A percentile compares a stretch with the other conserved stretches of the same genome.
Evolutionary conservation across 2,888 invertebrate species (phyloP).

Genomic region (Ptychoptera contaminata): DNA sequence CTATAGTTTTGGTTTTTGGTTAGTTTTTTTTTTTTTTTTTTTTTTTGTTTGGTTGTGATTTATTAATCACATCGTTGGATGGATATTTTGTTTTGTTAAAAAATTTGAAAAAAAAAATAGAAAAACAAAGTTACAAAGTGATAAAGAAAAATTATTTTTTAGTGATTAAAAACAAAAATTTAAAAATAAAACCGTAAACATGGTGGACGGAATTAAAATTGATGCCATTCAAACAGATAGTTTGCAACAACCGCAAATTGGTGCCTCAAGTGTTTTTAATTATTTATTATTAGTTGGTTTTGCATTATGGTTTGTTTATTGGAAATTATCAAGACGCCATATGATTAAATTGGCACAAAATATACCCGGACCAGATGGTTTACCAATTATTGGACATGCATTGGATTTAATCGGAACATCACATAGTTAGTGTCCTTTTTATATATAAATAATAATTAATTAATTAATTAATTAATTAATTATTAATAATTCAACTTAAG

Average conservation of each 20-base stretch:
- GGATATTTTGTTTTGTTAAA: background rate
- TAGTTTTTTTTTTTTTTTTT: no score
- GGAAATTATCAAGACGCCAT: constrained; percentile 55
- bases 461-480: no score
- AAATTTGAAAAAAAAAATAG: background rate
- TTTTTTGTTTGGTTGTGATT: background rate
- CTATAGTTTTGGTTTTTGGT: background rate
- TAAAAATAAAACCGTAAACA: constrained; percentile 3
- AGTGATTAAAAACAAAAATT: background rate
- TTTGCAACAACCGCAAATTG: constrained; percentile 11
- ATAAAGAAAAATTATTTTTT: no score
- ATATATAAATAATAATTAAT: background rate
- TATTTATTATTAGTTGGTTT: constrained; percentile 55
- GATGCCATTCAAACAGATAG: no score
- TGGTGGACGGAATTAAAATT: constrained; percentile 1
- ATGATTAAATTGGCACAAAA: constrained; percentile 54
- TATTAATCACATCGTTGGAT: constrained; percentile 4
- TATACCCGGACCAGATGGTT: constrained; percentile 54
- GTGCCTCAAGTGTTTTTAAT: constrained; percentile 53
- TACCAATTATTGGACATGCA: constrained; percentile 60
- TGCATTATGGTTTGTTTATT: constrained; percentile 57
- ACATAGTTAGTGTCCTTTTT: constrained; percentile 35
- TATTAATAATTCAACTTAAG: no score
- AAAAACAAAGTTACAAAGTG: background rate
- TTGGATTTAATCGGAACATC: constrained; percentile 57